These are phyloP conservation scores for Enteromius thamalakanensis DNA, from an alignment of 2,797 vertebrate species.

Conservation along the genomic window DNA sequence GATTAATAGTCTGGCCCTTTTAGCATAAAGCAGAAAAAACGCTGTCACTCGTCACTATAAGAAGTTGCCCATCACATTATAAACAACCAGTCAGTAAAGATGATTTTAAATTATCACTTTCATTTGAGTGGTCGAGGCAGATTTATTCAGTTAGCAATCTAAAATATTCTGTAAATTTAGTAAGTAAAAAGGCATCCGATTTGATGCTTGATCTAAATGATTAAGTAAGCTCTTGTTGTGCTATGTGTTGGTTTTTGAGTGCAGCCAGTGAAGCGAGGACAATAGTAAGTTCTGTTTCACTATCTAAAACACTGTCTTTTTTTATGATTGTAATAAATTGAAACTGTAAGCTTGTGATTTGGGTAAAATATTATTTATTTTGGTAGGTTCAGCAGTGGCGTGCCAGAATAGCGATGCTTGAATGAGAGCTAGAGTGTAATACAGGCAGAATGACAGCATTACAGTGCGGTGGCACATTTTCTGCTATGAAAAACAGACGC, in stretches of 20 bases:
- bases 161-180: background rate
- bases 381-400: background rate
- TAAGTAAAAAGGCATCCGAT: background rate
- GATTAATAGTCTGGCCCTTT: too few relatives aligned
- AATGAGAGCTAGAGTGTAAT: conserved; percentile 7
- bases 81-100: background rate
- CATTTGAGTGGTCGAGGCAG: background rate
- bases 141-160: background rate
- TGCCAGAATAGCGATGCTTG: background rate
- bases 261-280: background rate
- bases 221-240: background rate
- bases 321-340: background rate
- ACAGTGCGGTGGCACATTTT: background rate
- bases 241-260: background rate
- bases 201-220: background rate
- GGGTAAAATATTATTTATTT: background rate
- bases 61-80: background rate
- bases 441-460: conserved; percentile 17
- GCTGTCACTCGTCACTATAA: too few relatives aligned
- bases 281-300: background rate
- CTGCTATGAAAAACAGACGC: conserved; percentile 25
- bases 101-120: background rate
- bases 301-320: background rate
- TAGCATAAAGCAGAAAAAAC: too few relatives aligned
- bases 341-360: background rate